phyloP scores from a whole-genome alignment of 2,888 invertebrate species.

The Ptilodon capucinus region DNA sequence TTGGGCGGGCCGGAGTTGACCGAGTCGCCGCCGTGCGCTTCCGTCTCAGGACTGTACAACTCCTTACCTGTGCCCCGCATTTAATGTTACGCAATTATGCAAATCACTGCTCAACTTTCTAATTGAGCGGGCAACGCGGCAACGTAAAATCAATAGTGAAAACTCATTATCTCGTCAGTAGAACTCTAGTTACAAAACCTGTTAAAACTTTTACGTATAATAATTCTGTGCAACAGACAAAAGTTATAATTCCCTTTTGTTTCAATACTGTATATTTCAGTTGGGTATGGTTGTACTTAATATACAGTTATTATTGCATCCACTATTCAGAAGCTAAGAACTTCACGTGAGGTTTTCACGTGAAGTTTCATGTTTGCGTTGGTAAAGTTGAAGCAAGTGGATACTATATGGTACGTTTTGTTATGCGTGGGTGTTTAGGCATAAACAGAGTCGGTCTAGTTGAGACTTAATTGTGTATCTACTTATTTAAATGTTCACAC shows the following conservation, averaged over 20 bases:
- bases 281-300: too few species aligned
- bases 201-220: neutral
- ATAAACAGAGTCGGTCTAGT: neutral
- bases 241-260: neutral
- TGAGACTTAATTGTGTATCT: neutral
- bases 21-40: conserved; percentile 62
- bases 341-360: too few species aligned
- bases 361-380: too few species aligned
- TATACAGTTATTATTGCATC: too few species aligned
- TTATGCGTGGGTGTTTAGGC: neutral
- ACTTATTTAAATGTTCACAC: neutral
- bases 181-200: too few species aligned
- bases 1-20: conserved; percentile 76
- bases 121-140: neutral
- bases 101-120: conserved; percentile 3
- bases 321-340: too few species aligned
- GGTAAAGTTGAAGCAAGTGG: too few species aligned
- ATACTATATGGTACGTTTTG: neutral
- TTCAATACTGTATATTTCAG: neutral
- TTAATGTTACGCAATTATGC: conserved; percentile 6
- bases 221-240: neutral
- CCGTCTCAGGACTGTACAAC: conserved; percentile 85
- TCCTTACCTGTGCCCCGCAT: conserved; percentile 84
- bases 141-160: conserved; percentile 2
- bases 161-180: conserved; percentile 2